Evolutionary conservation across 2,113 vertebrate species (phyloP), one percentile per base, ranked within the genome.

Genomic region (Urocynchramus pylzowi): DNA sequence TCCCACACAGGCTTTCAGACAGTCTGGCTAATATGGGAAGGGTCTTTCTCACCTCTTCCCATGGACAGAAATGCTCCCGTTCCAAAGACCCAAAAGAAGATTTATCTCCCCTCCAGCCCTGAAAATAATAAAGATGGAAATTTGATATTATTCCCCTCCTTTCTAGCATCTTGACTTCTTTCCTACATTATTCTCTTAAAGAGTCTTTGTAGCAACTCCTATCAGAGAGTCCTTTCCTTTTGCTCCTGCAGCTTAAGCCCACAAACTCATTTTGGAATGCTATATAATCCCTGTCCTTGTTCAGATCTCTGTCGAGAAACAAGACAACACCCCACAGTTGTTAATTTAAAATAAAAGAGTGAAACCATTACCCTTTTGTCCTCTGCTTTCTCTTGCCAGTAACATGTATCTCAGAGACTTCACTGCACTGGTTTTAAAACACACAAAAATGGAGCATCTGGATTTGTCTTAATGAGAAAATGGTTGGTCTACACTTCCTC

Each of bases 381-480:
- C 87, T 81, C 53, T 56, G 37, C 80, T 96, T 81, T 96, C 81
- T 97, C 59, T 93, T 95, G 80, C 81, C 90, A 93, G 67, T 92
- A 92, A 93, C 12, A 16, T 68, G 24, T 74, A 54, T 88, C 54
- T 93, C 70, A 60, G 91, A 97, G 81, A 95, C 68, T 96, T 96
- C 54, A 77, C 79, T 77, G 70, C 10, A 44, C 57, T 90, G 61
- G 81, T 95, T 97, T 97, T 52, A 87, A 96, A 96, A 67, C 50
- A 69, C 70, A 93, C 61, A 81, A 91, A 97, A 97, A 96, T 6
- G 28, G 88, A 95, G 84, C 92, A 96, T 96, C 95, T 97, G 94
- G 90, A 91, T 85, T 97, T 82, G 60, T 96, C 96, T 96, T 97
- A 96, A 97, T 93, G 90, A 98, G 96, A 97, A 96, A 94, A 97